Evolutionary conservation across 2,113 vertebrate species (phyloP).

Genomic region (Carassius carassius): DNA sequence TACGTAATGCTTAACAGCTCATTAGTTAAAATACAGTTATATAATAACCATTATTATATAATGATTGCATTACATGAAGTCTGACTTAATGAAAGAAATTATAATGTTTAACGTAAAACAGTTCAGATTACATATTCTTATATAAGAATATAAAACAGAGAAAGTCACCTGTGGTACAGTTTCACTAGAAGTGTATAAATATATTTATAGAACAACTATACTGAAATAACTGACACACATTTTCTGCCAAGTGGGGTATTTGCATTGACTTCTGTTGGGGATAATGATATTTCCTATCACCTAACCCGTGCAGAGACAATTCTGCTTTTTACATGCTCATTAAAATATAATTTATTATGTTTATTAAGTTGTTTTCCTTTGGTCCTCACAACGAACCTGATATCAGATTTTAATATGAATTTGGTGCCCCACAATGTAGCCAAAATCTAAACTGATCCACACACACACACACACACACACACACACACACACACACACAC

Average conservation of each 20-base stretch:
- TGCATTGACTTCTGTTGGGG: no score
- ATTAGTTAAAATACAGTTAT: background rate
- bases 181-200: no score
- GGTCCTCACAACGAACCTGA: background rate
- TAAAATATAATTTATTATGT: background rate
- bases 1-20: background rate
- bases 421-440: background rate
- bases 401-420: background rate
- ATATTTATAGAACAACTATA: no score
- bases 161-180: background rate
- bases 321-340: background rate
- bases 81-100: background rate
- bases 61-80: background rate
- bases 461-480: background rate
- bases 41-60: constrained; percentile 3
- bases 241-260: no score
- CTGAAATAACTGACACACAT: background rate
- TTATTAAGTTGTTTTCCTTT: background rate
- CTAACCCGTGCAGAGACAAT: background rate
- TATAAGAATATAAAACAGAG: background rate
- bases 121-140: background rate
- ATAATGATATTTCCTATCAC: background rate
- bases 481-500: no score
- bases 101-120: background rate
- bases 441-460: background rate